Evolutionary conservation across 2,888 invertebrate species (phyloP).

Genomic region (Acronicta leporina): DNA sequence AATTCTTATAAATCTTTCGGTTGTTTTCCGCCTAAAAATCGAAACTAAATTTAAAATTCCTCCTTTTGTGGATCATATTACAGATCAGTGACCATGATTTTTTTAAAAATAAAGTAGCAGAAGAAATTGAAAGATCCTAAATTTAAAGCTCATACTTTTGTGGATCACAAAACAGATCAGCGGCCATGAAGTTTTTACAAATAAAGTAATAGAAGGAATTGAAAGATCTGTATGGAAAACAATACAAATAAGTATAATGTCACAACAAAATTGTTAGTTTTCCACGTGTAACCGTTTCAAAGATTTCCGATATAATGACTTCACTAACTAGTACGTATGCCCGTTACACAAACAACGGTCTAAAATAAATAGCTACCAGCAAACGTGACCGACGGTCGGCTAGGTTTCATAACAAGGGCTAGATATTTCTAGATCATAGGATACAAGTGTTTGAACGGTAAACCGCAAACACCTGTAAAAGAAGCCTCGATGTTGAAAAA

Average conservation of each 20-base stretch:
- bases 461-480: slow-evolving; percentile 63
- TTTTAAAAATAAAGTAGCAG: no score
- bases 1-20: no score
- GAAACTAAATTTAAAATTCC: no score
- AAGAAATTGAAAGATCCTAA: no score
- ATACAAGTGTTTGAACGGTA: slow-evolving; percentile 62
- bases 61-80: no score
- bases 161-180: no score
- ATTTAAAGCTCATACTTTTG: no score
- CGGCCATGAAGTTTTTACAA: no score
- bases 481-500: slow-evolving; percentile 39
- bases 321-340: slow-evolving; percentile 42
- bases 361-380: slow-evolving; percentile 56
- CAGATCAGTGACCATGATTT: no score
- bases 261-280: slow-evolving; percentile 26
- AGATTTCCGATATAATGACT: slow-evolving; percentile 46
- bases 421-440: slow-evolving; percentile 78
- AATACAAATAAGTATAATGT: background rate
- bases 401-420: slow-evolving; percentile 78
- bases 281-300: slow-evolving; percentile 36
- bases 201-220: no score
- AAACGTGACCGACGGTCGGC: slow-evolving; percentile 76
- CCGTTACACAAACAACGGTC: slow-evolving; percentile 62
- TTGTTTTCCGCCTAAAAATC: no score
- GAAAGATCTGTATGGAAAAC: background rate